Conservation (phyloP, 2,797 vertebrate genomes). For the Lepilemur ruficaudatus region DNA sequence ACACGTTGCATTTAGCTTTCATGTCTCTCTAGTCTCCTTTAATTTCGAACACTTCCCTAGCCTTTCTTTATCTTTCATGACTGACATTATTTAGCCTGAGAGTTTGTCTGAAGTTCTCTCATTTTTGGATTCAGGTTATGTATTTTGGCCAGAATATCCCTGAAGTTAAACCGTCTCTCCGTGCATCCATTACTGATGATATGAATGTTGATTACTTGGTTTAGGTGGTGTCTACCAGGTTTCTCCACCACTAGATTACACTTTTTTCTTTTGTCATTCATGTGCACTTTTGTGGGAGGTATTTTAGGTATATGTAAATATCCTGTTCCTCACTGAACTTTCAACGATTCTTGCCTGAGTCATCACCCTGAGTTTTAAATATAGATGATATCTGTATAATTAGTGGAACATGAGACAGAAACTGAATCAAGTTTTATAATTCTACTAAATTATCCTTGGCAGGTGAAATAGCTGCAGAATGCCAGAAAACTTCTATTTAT, state of each 20-base stretch:
- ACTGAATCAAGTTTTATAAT: slow-evolving; percentile 71
- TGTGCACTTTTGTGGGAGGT: neutral
- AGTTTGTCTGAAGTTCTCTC: neutral
- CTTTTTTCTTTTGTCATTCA: neutral
- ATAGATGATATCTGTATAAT: neutral
- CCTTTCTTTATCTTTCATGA: neutral
- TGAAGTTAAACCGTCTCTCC: neutral
- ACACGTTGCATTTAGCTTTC: neutral
- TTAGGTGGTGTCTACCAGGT: neutral
- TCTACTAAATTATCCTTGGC: slow-evolving; percentile 72
- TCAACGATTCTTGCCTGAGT: neutral
- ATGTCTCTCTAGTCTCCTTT: neutral
- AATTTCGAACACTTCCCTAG: neutral
- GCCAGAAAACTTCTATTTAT: slow-evolving; percentile 46
- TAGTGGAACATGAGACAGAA: slow-evolving; percentile 66
- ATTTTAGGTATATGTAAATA: neutral
- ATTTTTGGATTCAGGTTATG: neutral
- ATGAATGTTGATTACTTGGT: neutral
- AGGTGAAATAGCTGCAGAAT: slow-evolving; percentile 29
- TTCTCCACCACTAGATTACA: neutral
- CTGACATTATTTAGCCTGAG: neutral
- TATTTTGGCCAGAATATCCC: neutral
- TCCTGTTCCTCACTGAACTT: neutral
- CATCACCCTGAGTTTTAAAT: slow-evolving; percentile 56
- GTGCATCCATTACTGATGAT: neutral